Conservation (phyloP, 2,797 vertebrate species). For the Vipera ursinii region DNA sequence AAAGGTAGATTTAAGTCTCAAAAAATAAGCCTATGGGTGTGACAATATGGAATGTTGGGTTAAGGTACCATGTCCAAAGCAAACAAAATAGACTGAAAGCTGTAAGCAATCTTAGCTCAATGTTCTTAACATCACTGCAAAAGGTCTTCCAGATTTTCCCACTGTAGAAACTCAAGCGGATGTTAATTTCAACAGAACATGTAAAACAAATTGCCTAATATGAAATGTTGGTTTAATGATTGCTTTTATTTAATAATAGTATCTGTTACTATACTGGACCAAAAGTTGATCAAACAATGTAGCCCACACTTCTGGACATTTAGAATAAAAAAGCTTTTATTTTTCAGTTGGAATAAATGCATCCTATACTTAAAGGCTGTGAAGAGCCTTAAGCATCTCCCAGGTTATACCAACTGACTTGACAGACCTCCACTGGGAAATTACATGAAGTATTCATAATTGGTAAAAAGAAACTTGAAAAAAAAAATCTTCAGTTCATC, state of each 20-base stretch:
- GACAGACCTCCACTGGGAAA: slow-evolving; percentile 65
- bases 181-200: slow-evolving; percentile 58
- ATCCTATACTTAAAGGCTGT: slow-evolving; percentile 68
- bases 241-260: slow-evolving; percentile 61
- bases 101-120: slow-evolving; percentile 55
- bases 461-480: slow-evolving; percentile 68
- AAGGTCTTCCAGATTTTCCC: slow-evolving; percentile 60
- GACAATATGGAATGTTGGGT: slow-evolving; percentile 61
- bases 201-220: slow-evolving; percentile 70
- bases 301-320: slow-evolving; percentile 75
- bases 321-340: slow-evolving; percentile 75
- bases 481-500: slow-evolving; percentile 65
- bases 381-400: slow-evolving; percentile 62
- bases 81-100: slow-evolving; percentile 67
- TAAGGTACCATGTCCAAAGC: slow-evolving; percentile 49
- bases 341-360: slow-evolving; percentile 74
- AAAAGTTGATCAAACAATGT: slow-evolving; percentile 70
- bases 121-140: slow-evolving; percentile 56
- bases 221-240: slow-evolving; percentile 61
- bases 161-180: slow-evolving; percentile 64
- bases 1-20: slow-evolving; percentile 64
- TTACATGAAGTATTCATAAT: slow-evolving; percentile 70
- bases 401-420: slow-evolving; percentile 65
- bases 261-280: slow-evolving; percentile 68
- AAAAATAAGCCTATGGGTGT: slow-evolving; percentile 67